Evolutionary conservation across 2,797 vertebrate genomes (phyloP), one percentile per base, ranked within the genome.

Genomic region (Crax fasciolata): DNA sequence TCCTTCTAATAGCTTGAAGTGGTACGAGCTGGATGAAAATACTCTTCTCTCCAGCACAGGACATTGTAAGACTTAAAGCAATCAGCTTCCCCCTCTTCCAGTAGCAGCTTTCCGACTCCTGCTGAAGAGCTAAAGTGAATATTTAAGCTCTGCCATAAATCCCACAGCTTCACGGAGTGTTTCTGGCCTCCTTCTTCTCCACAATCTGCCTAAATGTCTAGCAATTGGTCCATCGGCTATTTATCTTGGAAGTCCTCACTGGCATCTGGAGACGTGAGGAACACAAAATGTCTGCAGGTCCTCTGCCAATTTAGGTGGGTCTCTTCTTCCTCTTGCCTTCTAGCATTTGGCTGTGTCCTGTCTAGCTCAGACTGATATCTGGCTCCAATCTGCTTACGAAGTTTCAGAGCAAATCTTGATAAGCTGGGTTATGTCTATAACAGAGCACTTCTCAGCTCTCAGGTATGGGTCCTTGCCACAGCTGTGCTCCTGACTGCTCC

Each of bases 341-440:
- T 83, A 92, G 94, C 95, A 79, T 59, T 95, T 95, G 94, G 89
- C 94, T 85, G 10, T 39, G 76, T 84, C 91, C 91, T 82, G 89
- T 92, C 92, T 95, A 93, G 96, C 89, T 96, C 80, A 88, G 89
- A n/a, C 28, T 76, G 87, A 44, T 96, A 93, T 94, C 96, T 95
- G 91, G 85, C 96, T 96, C 96, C 95, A 94, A 96, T 96, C 93
- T 95, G 85, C 93, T 90, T 93, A 61, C 0, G 1, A 68, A 86
- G 32, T 32, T 91, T 94, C 80, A 92, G 94, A 96, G 74, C 91
- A 94, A 67, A 95, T 97, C 94, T 94, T 94, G 96, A 96, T 95
- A 96, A 96, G 49, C 39, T 27, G 9, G 80, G 76, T 90, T 94
- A 55, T 91, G 90, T 94, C 96, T 96, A 5, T 38, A 80, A 49